phyloP scores from a whole-genome alignment of 2,113 vertebrate species.

The Casuarius casuarius region DNA sequence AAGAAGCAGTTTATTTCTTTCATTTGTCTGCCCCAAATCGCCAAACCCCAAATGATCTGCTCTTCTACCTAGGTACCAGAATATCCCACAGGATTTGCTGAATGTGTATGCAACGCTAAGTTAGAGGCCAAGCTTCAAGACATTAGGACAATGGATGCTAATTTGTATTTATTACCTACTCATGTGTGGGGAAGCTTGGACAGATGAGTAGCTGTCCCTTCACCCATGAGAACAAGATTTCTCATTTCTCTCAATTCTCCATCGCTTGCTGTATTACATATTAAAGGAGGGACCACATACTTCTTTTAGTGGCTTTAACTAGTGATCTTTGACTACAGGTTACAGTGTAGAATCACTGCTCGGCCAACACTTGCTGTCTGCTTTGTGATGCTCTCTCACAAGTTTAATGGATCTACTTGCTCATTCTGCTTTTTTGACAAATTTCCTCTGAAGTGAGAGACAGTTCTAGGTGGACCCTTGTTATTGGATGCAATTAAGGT shows the following conservation, averaged over 20 bases:
- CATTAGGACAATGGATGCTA: slow-evolving; percentile 10
- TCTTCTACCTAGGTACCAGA: background rate
- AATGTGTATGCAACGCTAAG: background rate
- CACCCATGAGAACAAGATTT: slow-evolving; percentile 11
- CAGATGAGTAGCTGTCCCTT: slow-evolving; percentile 30
- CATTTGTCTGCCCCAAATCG: slow-evolving; percentile 45
- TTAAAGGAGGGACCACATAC: background rate
- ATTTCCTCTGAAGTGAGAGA: background rate
- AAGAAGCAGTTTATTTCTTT: slow-evolving; percentile 61
- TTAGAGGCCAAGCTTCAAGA: slow-evolving; percentile 35
- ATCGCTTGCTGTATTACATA: background rate
- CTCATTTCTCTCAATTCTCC: slow-evolving; percentile 11
- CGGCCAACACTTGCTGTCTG: background rate
- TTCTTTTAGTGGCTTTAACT: background rate
- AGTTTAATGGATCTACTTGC: background rate
- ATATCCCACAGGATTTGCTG: background rate
- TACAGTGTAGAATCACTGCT: background rate
- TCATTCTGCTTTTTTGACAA: background rate
- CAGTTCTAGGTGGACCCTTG: no score
- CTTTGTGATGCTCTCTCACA: background rate
- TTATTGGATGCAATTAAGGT: background rate
- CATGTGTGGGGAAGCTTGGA: background rate
- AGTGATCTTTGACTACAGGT: background rate
- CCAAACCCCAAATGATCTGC: background rate
- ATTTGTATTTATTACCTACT: slow-evolving; percentile 58